Base-by-base conservation (phyloP, 2,888 invertebrate species). In the Drosophila mercatorum region DNA sequence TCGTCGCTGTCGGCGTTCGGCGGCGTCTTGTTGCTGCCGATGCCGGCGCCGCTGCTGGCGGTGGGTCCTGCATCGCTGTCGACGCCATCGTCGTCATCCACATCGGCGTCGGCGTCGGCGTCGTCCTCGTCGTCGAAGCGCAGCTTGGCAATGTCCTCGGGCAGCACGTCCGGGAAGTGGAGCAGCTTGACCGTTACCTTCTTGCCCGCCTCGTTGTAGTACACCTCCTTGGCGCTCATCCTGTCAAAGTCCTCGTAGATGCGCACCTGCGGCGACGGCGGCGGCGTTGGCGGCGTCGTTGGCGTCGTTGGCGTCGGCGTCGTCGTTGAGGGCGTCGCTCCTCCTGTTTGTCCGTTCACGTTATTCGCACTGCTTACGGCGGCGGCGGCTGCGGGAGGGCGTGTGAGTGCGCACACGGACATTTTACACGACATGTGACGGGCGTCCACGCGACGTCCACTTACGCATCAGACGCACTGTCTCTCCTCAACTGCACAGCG, bases 181-280 rank as follows among this genome's bases (percentile, higher is more conserved):
- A 93, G 76, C 56, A 93, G 72, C 70, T 93, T 93, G 0, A 92
- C 93, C 12, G 93, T 93, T 5, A 93, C 86, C 68, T 93, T 93
- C 60, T 92, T 92, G 36, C 93, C 93, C 44, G 92, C 92, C 74
- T 92, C 93, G 59, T 92, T 92, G 68, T 91, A 93, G 68, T 92
- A 93, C 10, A 93, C 92, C 74, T 93, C 93, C 76, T 93, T 93
- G 82, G 93, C 93, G 76, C 93, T 93, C 92, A 93, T 93, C 87
- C 92, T 93, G 81, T 93, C 93, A 69, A 93, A 93, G 81, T 93
- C 93, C 85, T 93, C 93, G 80, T 91, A 93, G 72, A 93, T 93
- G 77, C 92, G 90, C 55, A 93, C 93, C 58, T 84, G 89, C 4
- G 84, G 84, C 44, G 84, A 89, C 0, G 88, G 80, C 22, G 83